Percentiles rank a stretch among this genome's conserved stretches.
phyloP scores from a whole-genome alignment of 2,888 invertebrate species.

The Frankliniella fusca region DNA sequence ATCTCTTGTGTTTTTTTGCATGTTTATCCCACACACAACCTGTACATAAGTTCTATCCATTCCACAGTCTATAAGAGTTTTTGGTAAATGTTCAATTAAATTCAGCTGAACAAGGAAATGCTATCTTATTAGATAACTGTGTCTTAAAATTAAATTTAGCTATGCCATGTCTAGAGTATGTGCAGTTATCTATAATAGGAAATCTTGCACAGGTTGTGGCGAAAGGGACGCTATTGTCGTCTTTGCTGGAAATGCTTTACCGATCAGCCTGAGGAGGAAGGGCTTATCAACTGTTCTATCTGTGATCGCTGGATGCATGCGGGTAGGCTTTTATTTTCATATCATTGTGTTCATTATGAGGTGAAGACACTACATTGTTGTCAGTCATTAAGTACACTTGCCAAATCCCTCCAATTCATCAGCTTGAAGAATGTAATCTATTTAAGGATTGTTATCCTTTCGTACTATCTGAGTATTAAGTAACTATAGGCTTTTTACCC shows the following conservation, averaged over 20 bases:
- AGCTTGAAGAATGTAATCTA: not conserved
- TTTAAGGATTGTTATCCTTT: not conserved
- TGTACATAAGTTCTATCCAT: slow-evolving; percentile 7
- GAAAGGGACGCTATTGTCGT: slow-evolving; percentile 69
- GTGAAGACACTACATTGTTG: not conserved
- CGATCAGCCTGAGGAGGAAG: slow-evolving; percentile 57
- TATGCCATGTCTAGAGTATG: not conserved
- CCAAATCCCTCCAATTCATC: not conserved
- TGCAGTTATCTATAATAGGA: not conserved
- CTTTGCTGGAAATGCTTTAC: slow-evolving; percentile 65
- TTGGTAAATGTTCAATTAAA: not conserved
- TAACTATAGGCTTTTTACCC: not conserved
- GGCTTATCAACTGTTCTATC: slow-evolving; percentile 51
- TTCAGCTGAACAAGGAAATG: not conserved
- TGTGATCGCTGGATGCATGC: slow-evolving; percentile 53
- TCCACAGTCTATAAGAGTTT: not conserved
- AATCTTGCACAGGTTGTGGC: slow-evolving; percentile 55
- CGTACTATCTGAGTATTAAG: not conserved
- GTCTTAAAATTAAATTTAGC: not conserved
- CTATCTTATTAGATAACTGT: not conserved
- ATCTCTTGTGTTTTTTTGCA: slow-evolving; percentile 37
- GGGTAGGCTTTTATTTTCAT: slow-evolving; percentile 45
- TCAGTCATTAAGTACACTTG: not conserved
- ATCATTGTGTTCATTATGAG: slow-evolving; percentile 30
- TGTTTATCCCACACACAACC: slow-evolving; percentile 23